A percentile compares a stretch with the other conserved stretches of the same genome.
phyloP scores from a whole-genome alignment of 2,888 invertebrate species.

The Pocota personata region DNA sequence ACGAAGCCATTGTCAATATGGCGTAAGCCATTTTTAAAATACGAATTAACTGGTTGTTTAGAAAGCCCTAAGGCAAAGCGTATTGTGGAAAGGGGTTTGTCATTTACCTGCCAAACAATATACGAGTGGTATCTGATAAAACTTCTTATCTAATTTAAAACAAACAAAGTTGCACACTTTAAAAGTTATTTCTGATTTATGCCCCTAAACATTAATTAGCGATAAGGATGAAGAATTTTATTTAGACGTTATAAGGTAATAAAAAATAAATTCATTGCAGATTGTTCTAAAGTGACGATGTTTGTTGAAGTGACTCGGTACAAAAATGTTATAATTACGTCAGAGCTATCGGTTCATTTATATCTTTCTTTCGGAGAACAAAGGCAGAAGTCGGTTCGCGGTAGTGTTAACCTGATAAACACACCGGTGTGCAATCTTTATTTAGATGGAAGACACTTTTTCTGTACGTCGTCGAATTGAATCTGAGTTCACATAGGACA shows the following conservation, averaged over 20 bases:
- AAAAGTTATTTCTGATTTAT: neutral
- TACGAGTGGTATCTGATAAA: neutral
- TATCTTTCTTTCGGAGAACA: neutral
- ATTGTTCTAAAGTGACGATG: neutral
- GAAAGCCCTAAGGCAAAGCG: neutral
- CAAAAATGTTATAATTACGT: neutral
- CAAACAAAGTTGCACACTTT: neutral
- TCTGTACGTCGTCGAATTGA: no score
- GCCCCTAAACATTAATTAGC: neutral
- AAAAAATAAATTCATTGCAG: neutral
- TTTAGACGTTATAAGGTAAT: neutral
- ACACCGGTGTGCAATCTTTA: neutral
- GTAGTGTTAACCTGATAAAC: neutral
- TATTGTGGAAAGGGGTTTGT: neutral
- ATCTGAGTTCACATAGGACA: no score
- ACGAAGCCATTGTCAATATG: constrained; percentile 10
- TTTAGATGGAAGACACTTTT: no score
- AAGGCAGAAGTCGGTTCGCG: neutral
- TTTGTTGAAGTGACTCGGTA: neutral
- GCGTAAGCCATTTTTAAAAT: neutral
- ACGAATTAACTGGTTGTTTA: neutral
- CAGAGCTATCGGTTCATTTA: neutral
- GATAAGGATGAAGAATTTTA: neutral
- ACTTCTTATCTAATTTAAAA: constrained; percentile 7
- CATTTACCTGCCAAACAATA: neutral